Conservation (phyloP, 2,888 invertebrate species). For the Dasysyrphus albostriatus region DNA sequence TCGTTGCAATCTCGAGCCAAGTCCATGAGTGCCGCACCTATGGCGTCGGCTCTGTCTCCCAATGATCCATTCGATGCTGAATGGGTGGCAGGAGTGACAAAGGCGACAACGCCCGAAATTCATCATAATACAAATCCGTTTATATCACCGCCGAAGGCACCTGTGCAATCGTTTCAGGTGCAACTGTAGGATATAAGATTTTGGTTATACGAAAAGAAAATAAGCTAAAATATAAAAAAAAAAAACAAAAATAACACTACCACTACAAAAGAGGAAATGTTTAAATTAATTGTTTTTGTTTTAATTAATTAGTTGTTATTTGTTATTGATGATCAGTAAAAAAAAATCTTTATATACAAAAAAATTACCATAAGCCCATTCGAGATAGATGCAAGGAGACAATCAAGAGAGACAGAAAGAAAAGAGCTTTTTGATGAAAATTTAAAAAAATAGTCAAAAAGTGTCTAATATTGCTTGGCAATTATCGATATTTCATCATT, state of each 20-base stretch:
- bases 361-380: background rate
- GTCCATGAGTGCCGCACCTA: constrained; percentile 85
- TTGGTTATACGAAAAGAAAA: constrained; percentile 11
- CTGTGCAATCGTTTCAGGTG: constrained; percentile 84
- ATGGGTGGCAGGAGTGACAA: constrained; percentile 87
- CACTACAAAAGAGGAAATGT: constrained; percentile 35
- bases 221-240: background rate
- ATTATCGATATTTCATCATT: no score
- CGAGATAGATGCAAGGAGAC: background rate
- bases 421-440: background rate
- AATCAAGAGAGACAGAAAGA: background rate
- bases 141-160: constrained; percentile 84
- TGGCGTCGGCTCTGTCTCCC: constrained; percentile 79
- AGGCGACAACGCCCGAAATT: constrained; percentile 85
- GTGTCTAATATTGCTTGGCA: no score
- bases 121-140: constrained; percentile 84
- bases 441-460: background rate
- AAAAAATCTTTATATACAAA: constrained; percentile 27
- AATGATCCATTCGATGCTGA: constrained; percentile 92
- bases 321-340: constrained; percentile 55
- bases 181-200: constrained; percentile 80
- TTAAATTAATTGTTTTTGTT: constrained; percentile 72
- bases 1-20: constrained; percentile 86
- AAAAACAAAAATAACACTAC: constrained; percentile 27
- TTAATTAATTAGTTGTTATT: constrained; percentile 71